These are phyloP conservation scores for Ommatoiulus sabulosus DNA, from an alignment of 2,888 invertebrate species.

Conservation along the genomic window DNA sequence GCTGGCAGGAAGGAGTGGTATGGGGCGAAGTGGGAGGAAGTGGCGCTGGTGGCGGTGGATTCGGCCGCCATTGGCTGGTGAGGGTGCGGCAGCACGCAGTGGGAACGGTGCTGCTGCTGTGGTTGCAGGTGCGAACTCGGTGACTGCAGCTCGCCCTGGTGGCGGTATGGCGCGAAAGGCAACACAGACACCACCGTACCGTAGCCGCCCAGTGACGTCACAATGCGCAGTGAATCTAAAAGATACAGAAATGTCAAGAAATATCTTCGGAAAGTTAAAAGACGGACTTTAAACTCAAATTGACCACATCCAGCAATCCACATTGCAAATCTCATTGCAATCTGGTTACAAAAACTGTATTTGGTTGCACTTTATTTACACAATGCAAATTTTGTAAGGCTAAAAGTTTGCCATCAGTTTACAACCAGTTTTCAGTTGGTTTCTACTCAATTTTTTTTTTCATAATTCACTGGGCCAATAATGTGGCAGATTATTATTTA, in stretches of 20 bases:
- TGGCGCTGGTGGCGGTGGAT: not conserved
- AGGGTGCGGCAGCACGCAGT: not conserved
- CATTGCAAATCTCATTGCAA: no score
- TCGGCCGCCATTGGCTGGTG: not conserved
- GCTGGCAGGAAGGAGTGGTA: conserved; percentile 9
- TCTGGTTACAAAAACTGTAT: no score
- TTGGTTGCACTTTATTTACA: no score
- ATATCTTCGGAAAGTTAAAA: no score
- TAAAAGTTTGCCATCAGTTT: no score
- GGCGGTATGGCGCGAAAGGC: not conserved
- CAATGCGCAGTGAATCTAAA: not conserved
- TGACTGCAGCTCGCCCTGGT: not conserved
- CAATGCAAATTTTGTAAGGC: no score
- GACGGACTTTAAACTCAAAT: no score
- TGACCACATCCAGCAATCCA: no score
- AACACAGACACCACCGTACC: not conserved
- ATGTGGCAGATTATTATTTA: no score
- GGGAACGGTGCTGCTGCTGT: not conserved
- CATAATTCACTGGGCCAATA: no score
- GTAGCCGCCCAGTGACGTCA: not conserved
- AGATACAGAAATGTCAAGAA: not conserved
- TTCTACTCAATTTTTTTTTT: no score
- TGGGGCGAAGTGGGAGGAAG: not conserved
- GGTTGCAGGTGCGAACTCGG: not conserved
- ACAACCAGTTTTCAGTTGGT: no score